A percentile compares a stretch with the other conserved stretches of the same genome.
Evolutionary conservation across 2,113 vertebrate species (phyloP).

Genomic region (Cebus imitator): DNA sequence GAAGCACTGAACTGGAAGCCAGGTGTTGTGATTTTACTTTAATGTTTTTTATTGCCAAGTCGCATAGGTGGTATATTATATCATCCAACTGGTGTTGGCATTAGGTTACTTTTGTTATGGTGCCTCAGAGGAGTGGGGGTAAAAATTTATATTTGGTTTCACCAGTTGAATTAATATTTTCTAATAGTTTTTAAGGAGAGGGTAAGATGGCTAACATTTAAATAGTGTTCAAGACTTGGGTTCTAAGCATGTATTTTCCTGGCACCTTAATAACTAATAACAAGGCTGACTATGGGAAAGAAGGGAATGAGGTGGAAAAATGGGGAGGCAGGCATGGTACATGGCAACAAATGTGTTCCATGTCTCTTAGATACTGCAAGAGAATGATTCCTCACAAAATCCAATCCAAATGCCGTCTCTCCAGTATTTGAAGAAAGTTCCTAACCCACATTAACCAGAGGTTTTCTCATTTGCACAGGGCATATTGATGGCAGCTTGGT

Average conservation of each 20-base stretch:
- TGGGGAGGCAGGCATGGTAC: not conserved
- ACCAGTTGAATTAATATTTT: not conserved
- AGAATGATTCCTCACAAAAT: conserved; percentile 25
- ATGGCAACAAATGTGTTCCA: not conserved
- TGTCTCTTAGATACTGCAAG: not conserved
- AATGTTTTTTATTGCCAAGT: not conserved
- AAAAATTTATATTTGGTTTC: not conserved
- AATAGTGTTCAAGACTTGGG: not conserved
- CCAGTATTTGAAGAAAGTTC: not conserved
- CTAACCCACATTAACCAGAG: not conserved
- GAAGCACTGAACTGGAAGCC: not conserved
- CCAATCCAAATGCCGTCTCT: not conserved
- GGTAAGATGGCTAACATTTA: not conserved
- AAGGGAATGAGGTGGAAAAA: not conserved
- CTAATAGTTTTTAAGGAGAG: not conserved
- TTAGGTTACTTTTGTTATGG: not conserved
- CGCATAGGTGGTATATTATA: not conserved
- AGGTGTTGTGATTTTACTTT: not conserved
- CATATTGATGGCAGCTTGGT: conserved; percentile 24
- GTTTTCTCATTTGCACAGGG: conserved; percentile 31
- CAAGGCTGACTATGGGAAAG: not conserved
- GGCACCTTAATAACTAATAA: not conserved
- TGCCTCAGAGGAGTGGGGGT: not conserved
- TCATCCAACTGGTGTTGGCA: not conserved
- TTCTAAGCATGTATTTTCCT: not conserved